Evolutionary conservation across 2,113 vertebrate species (phyloP).

Genomic region (Parus major): DNA sequence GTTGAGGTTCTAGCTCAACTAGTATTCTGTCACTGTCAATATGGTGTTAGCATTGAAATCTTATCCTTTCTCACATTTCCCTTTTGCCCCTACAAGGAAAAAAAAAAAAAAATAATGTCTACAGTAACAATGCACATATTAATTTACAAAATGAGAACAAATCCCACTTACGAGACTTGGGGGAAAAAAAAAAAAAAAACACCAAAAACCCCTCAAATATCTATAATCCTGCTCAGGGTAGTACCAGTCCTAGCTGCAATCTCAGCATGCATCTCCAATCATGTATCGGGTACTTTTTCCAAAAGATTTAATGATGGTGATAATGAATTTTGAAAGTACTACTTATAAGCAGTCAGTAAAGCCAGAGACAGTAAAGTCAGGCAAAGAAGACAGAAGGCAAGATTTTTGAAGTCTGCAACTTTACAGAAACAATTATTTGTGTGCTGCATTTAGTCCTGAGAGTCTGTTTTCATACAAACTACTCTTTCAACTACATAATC

Average conservation of each 20-base stretch:
- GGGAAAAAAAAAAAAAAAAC: neutral
- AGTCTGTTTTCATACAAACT: neutral
- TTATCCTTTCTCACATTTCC: neutral
- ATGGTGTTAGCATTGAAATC: neutral
- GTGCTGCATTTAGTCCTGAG: neutral
- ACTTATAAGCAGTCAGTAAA: neutral
- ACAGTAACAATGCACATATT: neutral
- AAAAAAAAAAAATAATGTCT: neutral
- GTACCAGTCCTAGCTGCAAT: neutral
- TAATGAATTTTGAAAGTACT: neutral
- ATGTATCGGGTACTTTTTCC: neutral
- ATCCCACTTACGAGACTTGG: neutral
- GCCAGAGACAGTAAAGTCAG: neutral
- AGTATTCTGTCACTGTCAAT: neutral
- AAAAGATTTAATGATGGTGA: neutral
- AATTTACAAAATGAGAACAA: neutral
- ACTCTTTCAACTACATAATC: neutral
- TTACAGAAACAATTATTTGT: neutral
- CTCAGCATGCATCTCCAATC: neutral
- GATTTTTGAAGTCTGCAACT: neutral
- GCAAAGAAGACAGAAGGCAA: neutral
- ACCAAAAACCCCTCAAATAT: accelerated
- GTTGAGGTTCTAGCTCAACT: neutral
- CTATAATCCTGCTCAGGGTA: neutral
- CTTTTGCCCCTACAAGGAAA: neutral